These are phyloP conservation scores for Lepidurus couesii DNA, from an alignment of 1,140 invertebrate genomes.

Conservation along the genomic window DNA sequence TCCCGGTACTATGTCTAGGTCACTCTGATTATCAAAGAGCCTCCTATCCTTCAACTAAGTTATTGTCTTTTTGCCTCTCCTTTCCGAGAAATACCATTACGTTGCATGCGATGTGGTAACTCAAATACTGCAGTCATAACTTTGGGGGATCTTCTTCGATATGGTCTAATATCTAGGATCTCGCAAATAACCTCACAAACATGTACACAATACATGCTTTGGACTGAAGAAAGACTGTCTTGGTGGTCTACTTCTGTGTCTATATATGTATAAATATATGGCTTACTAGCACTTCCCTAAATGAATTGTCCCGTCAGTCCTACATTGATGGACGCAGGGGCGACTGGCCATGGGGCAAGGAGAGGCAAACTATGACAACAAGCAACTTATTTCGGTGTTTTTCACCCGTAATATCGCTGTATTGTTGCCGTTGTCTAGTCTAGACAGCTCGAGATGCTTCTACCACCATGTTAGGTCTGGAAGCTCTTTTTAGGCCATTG, in stretches of 20 bases:
- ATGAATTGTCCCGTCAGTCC: slow-evolving; percentile 3
- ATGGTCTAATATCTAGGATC: too few relatives aligned
- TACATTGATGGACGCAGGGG: not conserved
- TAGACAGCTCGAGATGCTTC: not conserved
- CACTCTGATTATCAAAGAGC: too few relatives aligned
- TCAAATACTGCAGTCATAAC: too few relatives aligned
- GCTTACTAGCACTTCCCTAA: slow-evolving; percentile 2
- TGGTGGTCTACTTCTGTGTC: not conserved
- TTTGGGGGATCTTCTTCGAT: too few relatives aligned
- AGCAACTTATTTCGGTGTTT: not conserved
- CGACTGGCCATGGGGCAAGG: not conserved
- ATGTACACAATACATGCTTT: too few relatives aligned
- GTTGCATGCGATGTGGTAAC: too few relatives aligned
- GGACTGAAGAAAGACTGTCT: not conserved
- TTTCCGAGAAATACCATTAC: too few relatives aligned
- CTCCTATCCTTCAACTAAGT: too few relatives aligned
- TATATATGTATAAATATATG: not conserved
- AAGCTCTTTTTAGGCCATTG: not conserved
- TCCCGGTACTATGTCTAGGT: too few relatives aligned
- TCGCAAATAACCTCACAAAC: too few relatives aligned
- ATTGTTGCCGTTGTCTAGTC: not conserved
- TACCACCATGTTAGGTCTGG: not conserved
- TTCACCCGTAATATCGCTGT: not conserved
- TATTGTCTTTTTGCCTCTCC: too few relatives aligned
- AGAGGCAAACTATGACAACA: not conserved